Conservation (phyloP, 2,888 invertebrate genomes). For the Cheilosia impressa region DNA sequence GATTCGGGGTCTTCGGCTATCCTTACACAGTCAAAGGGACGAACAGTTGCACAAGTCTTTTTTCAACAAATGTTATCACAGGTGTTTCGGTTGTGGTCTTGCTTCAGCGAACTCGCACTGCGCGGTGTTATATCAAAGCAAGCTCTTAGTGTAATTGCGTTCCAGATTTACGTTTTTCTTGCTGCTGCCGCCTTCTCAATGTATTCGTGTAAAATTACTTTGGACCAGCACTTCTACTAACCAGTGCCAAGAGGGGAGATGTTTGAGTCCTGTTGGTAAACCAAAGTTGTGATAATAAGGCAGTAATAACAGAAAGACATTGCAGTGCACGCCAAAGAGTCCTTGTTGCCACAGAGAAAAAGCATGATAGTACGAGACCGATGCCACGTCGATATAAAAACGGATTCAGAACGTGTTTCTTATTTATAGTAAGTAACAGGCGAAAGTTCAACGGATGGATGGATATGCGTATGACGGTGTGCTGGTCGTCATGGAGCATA, state of each 20-base stretch:
- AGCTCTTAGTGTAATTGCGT: constrained; percentile 72
- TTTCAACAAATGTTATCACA: constrained; percentile 52
- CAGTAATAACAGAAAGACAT: constrained; percentile 37
- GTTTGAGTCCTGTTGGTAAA: constrained; percentile 56
- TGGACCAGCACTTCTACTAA: constrained; percentile 27
- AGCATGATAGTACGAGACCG: constrained; percentile 38
- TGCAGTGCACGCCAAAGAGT: constrained; percentile 11
- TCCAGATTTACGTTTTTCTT: constrained; percentile 56
- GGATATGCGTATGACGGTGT: constrained; percentile 7
- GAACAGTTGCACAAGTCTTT: constrained; percentile 10
- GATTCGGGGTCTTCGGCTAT: constrained; percentile 46
- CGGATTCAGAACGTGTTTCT: constrained; percentile 23
- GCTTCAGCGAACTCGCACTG: constrained; percentile 22
- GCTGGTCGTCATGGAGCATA: constrained; percentile 28
- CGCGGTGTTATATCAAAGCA: constrained; percentile 58
- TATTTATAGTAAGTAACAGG: constrained; percentile 12
- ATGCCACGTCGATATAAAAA: constrained; percentile 24
- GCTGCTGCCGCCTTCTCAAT: constrained; percentile 13
- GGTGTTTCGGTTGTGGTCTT: constrained; percentile 39
- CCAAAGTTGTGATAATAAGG: constrained; percentile 61
- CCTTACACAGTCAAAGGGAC: constrained; percentile 27
- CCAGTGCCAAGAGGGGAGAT: neutral
- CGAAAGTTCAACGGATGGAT: constrained; percentile 26
- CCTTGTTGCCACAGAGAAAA: constrained; percentile 13
- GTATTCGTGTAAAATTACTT: constrained; percentile 38